These are phyloP conservation scores for Desmophyllum pertusum DNA, from an alignment of 92 coral and sea anemone species.

Conservation along the genomic window DNA sequence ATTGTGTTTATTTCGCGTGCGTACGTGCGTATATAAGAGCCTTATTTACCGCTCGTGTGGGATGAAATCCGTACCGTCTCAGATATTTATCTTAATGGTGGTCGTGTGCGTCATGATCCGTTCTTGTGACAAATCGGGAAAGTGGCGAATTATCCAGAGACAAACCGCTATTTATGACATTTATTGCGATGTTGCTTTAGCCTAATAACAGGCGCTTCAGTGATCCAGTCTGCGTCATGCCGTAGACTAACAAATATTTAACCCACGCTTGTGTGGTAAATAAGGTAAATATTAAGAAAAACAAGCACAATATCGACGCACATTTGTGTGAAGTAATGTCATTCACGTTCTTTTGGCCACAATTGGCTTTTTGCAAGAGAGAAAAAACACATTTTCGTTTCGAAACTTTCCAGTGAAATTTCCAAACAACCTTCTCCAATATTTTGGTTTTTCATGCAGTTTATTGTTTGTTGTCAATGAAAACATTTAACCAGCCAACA, in stretches of 20 bases:
- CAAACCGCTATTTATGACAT: background rate
- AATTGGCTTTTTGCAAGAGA: background rate
- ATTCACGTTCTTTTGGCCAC: background rate
- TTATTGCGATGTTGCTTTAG: background rate
- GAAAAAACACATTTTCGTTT: background rate
- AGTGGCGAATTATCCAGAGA: background rate
- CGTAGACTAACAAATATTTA: background rate
- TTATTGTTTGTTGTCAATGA: background rate
- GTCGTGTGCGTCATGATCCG: background rate
- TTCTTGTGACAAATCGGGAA: conserved; percentile 5
- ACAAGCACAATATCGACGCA: conserved; percentile 2
- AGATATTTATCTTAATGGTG: background rate
- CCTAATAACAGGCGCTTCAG: background rate
- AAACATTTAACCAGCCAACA: background rate
- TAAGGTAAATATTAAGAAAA: too few species aligned
- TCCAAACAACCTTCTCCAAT: background rate
- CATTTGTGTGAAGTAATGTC: background rate
- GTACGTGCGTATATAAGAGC: background rate
- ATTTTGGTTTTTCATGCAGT: background rate
- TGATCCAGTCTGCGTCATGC: background rate
- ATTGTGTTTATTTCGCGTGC: conserved; percentile 3
- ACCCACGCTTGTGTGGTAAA: background rate
- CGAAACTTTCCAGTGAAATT: background rate
- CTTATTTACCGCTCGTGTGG: background rate
- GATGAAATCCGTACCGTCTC: background rate